Evolutionary conservation across 2,113 vertebrate genomes (phyloP).

Genomic region (Macheiramphus alcinus): DNA sequence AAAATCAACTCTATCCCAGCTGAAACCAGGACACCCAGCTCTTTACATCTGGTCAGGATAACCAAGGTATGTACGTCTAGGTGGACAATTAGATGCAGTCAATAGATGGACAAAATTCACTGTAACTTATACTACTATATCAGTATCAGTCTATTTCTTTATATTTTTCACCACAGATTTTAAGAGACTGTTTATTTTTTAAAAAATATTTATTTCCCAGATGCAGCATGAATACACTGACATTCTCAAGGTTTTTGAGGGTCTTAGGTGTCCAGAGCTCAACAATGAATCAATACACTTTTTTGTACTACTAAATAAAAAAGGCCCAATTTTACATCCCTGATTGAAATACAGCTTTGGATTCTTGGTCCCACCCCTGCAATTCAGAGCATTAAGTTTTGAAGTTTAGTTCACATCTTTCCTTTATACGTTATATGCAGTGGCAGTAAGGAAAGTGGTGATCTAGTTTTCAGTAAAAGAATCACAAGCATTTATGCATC

Average conservation of each 20-base stretch:
- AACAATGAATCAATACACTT: background rate
- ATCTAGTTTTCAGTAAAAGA: background rate
- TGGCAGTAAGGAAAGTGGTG: background rate
- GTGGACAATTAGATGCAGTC: background rate
- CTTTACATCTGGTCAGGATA: rapidly evolving
- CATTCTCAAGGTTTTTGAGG: background rate
- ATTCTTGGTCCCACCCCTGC: background rate
- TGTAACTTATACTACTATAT: background rate
- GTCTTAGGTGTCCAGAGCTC: background rate
- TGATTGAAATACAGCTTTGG: background rate
- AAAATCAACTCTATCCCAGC: no score
- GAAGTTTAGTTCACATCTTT: background rate
- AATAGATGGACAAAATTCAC: background rate
- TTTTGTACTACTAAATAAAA: background rate
- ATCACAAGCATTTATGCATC: background rate
- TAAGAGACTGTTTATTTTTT: rapidly evolving
- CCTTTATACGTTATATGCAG: background rate
- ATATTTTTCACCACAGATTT: background rate
- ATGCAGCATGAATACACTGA: background rate
- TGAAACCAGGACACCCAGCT: background rate
- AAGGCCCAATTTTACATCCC: background rate
- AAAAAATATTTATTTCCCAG: background rate
- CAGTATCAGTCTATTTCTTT: background rate
- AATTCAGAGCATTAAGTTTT: background rate
- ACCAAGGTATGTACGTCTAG: background rate